phyloP scores from a whole-genome alignment of 2,797 vertebrate genomes.

The Oryzias dopingdopingensis region DNA sequence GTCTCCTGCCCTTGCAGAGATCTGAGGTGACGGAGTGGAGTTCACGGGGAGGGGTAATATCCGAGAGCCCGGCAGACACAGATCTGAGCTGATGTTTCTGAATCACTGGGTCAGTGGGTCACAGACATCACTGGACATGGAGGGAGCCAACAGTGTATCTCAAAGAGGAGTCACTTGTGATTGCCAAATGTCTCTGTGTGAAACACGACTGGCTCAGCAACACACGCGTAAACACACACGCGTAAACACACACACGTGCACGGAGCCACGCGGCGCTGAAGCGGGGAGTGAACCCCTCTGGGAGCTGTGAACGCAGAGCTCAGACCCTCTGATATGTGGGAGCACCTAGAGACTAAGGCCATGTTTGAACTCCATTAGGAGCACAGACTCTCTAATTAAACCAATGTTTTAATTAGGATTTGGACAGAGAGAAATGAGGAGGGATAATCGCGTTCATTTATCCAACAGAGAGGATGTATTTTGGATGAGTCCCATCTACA shows the following conservation, averaged over 20 bases:
- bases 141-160: conserved; percentile 40
- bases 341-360: conserved; percentile 70
- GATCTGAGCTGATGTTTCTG: conserved; percentile 62
- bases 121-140: conserved; percentile 62
- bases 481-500: conserved; percentile 30
- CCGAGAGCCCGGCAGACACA: conserved; percentile 52
- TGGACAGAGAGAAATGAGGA: conserved; percentile 58
- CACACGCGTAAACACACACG: conserved; percentile 23
- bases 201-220: conserved; percentile 32
- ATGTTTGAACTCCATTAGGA: conserved; percentile 81
- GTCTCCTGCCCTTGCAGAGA: conserved; percentile 54
- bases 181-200: conserved; percentile 40
- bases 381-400: conserved; percentile 77
- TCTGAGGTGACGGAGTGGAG: conserved; percentile 57
- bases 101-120: conserved; percentile 78
- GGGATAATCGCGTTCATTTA: conserved; percentile 64
- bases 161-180: conserved; percentile 39
- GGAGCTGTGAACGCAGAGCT: conserved; percentile 47
- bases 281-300: conserved; percentile 48
- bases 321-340: conserved; percentile 68
- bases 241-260: conserved; percentile 16
- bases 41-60: conserved; percentile 58
- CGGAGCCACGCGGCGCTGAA: conserved; percentile 32
- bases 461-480: conserved; percentile 53
- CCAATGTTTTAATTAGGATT: conserved; percentile 80